Percentiles rank a stretch among this genome's conserved stretches.
Conservation (phyloP, 1,140 invertebrate genomes). For the Aphidius ervi region DNA sequence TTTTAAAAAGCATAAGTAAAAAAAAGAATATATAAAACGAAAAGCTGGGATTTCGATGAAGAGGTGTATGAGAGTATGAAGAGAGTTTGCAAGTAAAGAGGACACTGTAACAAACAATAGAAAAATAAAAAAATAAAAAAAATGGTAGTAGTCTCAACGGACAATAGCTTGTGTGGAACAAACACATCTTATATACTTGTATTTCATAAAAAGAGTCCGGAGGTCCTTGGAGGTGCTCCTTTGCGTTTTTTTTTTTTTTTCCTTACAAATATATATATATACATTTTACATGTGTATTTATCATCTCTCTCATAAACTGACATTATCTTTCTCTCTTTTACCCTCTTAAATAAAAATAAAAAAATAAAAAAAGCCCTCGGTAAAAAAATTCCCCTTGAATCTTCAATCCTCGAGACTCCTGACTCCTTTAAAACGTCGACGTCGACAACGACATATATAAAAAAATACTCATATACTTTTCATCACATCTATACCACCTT, state of each 20-base stretch:
- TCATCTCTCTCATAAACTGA: not conserved
- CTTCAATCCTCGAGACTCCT: constrained; percentile 5
- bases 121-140: constrained; percentile 29
- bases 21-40: not conserved
- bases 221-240: constrained; percentile 22
- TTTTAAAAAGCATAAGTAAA: too few species aligned
- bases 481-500: not conserved
- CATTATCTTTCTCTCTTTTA: constrained; percentile 4
- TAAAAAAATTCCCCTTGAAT: constrained; percentile 5
- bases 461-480: too few species aligned
- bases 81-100: constrained; percentile 18
- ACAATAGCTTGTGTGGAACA: constrained; percentile 52
- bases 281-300: not conserved
- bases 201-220: constrained; percentile 3
- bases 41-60: constrained; percentile 1
- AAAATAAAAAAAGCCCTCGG: not conserved
- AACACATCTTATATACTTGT: constrained; percentile 42
- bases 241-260: constrained; percentile 25
- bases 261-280: constrained; percentile 2
- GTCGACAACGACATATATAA: too few species aligned
- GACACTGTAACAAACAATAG: constrained; percentile 48
- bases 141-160: constrained; percentile 31
- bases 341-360: too few species aligned
- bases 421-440: too few species aligned
- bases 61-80: constrained; percentile 9